Base-by-base conservation (phyloP, 2,888 invertebrate genomes). In the Diarsia brunnea region DNA sequence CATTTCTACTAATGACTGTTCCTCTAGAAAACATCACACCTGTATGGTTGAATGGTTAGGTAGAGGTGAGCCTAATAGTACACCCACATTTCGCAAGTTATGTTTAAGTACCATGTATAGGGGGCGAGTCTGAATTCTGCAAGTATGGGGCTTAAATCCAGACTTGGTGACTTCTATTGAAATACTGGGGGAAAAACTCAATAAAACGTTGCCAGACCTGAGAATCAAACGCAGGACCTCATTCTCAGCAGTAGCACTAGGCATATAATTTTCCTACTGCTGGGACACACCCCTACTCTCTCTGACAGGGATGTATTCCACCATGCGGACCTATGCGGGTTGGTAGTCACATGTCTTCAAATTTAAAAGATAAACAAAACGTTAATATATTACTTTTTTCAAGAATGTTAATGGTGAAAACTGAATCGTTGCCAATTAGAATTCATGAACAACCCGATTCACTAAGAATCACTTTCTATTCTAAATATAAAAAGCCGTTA, bases 401-500 rank as follows among this genome's bases (percentile, higher is more conserved):
- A 60, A 70, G 70, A 73, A 70, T 45, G 4, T 71, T 24, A 61
- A 24, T 53, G 24, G 27, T 16, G 16, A 72, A 53, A 64, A 67
- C 21, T 84, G 73, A 76, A 76, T 63, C 38, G 73, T 53, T 83
- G 73, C 84, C 84, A 84, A 81, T 60, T 84, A 73, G 51, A 55
- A 70, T 73, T 24, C n/a, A 51, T 65, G n/a, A 75, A 78, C 63
- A 66, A 65, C 73, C 53, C 60, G 43, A 69, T 43, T 38, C 11
- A 10, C n/a, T 51, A 60, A 75, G 61, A 75, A 74, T 55, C 47
- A n/a, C 24, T 73, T 81, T 67, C 31, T 47, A 63, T 84, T 65
- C 43, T 45, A 64, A 75, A 66, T 67, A 64, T 60, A 63, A 70
- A 81, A 51, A 3, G 1, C 0, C n/a, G 12, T n/a, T 74, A 73